A percentile compares a stretch with the other conserved stretches of the same genome.
phyloP scores from a whole-genome alignment of 1,140 invertebrate genomes.

The Campodea augens region DNA sequence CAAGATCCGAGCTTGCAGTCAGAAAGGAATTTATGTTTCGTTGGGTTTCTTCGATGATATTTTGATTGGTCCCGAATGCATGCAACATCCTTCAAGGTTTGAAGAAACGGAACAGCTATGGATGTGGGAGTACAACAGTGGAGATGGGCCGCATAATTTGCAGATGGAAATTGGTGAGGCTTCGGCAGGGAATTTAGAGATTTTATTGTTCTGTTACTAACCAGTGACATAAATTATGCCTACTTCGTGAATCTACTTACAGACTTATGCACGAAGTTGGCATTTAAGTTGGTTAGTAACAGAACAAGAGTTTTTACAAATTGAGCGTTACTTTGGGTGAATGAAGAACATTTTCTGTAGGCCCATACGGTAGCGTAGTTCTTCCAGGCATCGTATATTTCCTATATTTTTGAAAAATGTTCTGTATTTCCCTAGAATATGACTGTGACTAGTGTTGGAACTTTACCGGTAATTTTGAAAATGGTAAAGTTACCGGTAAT shows the following conservation, averaged over 20 bases:
- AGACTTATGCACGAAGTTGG: constrained; percentile 7
- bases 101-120: constrained; percentile 84
- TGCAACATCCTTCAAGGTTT: constrained; percentile 81
- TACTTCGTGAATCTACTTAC: constrained; percentile 10
- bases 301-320: neutral
- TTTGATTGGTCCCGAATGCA: constrained; percentile 60
- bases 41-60: constrained; percentile 93
- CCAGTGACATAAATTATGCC: constrained; percentile 13
- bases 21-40: constrained; percentile 82
- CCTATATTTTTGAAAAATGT: no score
- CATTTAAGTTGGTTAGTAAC: neutral
- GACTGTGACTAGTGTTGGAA: no score
- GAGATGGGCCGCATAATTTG: constrained; percentile 62
- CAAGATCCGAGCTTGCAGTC: constrained; percentile 73
- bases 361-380: no score
- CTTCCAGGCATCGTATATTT: no score
- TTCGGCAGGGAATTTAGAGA: constrained; percentile 15
- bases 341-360: neutral
- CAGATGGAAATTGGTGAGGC: constrained; percentile 60
- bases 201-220: constrained; percentile 17
- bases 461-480: no score
- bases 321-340: neutral
- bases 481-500: no score
- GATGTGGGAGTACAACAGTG: constrained; percentile 85
- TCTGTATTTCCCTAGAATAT: no score